phyloP scores from a whole-genome alignment of 2,113 vertebrate species.

The Nycticorax nycticorax region DNA sequence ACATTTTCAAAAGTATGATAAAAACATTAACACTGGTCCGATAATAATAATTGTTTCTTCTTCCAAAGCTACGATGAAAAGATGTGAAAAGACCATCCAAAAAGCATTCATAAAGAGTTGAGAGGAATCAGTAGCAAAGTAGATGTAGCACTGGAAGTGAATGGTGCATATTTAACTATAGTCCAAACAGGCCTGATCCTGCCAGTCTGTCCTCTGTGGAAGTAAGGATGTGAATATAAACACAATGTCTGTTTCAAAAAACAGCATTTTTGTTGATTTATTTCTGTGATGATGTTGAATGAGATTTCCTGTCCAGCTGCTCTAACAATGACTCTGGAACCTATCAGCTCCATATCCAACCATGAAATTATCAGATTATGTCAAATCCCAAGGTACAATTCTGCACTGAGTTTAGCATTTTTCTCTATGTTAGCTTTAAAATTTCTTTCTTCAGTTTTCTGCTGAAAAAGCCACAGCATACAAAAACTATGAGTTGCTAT shows the following conservation, averaged over 20 bases:
- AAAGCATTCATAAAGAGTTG: constrained; percentile 53
- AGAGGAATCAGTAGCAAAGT: constrained; percentile 41
- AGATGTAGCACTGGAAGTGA: constrained; percentile 55
- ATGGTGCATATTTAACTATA: not conserved
- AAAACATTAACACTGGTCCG: not conserved
- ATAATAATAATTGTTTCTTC: not conserved
- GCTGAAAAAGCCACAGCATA: not conserved
- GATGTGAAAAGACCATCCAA: constrained; percentile 48
- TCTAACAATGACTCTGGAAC: not conserved
- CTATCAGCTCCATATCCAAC: not conserved
- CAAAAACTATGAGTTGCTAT: not conserved
- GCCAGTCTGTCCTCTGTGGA: not conserved
- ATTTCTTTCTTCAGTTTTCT: not conserved
- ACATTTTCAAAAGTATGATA: not conserved
- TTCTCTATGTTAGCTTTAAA: not conserved
- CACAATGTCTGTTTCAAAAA: not conserved
- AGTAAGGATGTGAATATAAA: not conserved
- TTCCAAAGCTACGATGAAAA: constrained; percentile 42
- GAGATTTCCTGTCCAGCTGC: not conserved
- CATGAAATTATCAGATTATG: not conserved
- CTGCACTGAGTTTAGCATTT: not conserved
- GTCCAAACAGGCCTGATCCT: not conserved
- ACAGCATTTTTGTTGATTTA: not conserved
- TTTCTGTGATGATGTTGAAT: not conserved
- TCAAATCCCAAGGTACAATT: not conserved